phyloP scores from a whole-genome alignment of 2,113 vertebrate genomes.

The Psophia crepitans region DNA sequence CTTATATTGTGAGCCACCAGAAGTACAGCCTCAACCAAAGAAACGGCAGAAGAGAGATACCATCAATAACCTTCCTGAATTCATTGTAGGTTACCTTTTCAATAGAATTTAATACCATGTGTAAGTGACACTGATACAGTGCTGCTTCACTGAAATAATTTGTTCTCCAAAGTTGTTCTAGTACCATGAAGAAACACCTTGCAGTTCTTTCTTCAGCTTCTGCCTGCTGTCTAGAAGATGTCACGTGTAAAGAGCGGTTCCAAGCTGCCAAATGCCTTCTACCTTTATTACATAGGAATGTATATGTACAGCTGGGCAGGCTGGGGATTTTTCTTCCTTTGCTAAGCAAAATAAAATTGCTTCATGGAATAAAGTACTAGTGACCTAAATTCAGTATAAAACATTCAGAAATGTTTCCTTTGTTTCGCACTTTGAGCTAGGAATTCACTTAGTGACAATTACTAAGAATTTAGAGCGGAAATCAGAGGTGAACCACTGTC shows the following conservation, averaged over 20 bases:
- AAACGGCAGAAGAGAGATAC: slow-evolving; percentile 87
- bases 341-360: not conserved
- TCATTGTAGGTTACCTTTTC: slow-evolving; percentile 79
- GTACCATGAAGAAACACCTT: not conserved
- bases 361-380: not conserved
- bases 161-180: not conserved
- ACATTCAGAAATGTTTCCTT: slow-evolving; percentile 3
- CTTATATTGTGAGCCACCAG: slow-evolving; percentile 87
- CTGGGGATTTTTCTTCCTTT: not conserved
- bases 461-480: not conserved
- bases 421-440: not conserved
- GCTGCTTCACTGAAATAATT: not conserved
- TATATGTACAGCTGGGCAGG: not conserved
- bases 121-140: not conserved
- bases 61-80: slow-evolving; percentile 84
- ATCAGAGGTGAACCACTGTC: not conserved
- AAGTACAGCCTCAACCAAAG: slow-evolving; percentile 80
- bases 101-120: not conserved
- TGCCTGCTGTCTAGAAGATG: not conserved
- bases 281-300: not conserved
- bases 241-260: accelerated
- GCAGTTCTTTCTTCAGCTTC: not conserved
- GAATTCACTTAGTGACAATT: not conserved
- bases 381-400: not conserved
- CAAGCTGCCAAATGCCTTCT: not conserved